Percentiles rank a stretch among this genome's conserved stretches.
Conservation (phyloP, 2,888 invertebrate genomes). For the Melanargia galathea region DNA sequence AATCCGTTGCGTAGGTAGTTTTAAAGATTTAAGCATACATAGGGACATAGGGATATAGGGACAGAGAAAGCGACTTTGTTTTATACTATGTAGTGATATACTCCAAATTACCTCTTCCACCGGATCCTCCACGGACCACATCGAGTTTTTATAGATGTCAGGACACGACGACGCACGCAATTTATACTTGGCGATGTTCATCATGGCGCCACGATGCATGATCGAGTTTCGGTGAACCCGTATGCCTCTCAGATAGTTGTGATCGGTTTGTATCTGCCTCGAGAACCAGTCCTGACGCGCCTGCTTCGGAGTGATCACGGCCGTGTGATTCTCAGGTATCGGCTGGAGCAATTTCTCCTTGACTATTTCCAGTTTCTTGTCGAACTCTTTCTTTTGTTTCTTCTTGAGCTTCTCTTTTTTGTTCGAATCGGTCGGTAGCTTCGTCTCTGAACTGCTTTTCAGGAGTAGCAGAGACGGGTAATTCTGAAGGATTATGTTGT, state of each 20-base stretch:
- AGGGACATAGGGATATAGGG: too few relatives aligned
- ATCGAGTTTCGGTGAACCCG: conserved; percentile 90
- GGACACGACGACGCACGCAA: conserved; percentile 95
- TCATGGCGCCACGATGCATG: conserved; percentile 93
- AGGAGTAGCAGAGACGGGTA: conserved; percentile 86
- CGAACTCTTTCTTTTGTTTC: conserved; percentile 63
- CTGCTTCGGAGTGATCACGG: conserved; percentile 54
- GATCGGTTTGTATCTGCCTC: conserved; percentile 82
- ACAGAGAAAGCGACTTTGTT: too few relatives aligned
- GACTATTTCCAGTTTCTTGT: conserved; percentile 67
- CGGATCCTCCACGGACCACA: conserved; percentile 90
- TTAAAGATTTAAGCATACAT: too few relatives aligned
- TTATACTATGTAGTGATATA: too few relatives aligned
- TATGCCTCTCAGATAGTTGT: conserved; percentile 87
- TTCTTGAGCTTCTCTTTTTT: conserved; percentile 46
- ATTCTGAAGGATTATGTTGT: conserved; percentile 87
- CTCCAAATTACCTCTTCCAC: conserved; percentile 77
- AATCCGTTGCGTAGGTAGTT: too few relatives aligned
- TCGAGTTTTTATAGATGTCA: conserved; percentile 93
- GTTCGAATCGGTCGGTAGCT: conserved; percentile 69
- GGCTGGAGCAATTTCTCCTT: conserved; percentile 70
- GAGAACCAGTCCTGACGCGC: conserved; percentile 69
- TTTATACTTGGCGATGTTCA: conserved; percentile 92
- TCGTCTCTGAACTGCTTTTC: conserved; percentile 85
- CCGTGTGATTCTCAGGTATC: conserved; percentile 71